These are phyloP conservation scores for Spatulosminthurus flaviceps DNA, from an alignment of 2,888 invertebrate species.

Conservation along the genomic window DNA sequence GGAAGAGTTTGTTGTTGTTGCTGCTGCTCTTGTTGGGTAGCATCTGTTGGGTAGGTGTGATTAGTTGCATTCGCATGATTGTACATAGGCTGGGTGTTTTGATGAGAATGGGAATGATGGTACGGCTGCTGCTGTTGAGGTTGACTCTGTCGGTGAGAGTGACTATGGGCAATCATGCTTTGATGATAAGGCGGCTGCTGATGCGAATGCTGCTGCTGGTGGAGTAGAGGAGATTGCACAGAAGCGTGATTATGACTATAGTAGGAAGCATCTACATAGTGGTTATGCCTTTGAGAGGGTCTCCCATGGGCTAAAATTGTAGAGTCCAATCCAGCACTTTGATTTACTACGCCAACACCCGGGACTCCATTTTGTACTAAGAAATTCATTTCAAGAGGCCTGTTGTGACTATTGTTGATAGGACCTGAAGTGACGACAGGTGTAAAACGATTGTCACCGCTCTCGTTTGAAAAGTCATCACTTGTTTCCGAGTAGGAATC, in stretches of 20 bases:
- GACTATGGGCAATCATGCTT: slow-evolving; percentile 48
- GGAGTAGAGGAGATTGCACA: slow-evolving; percentile 35
- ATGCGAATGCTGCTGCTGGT: slow-evolving; percentile 39
- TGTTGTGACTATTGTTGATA: slow-evolving; percentile 53
- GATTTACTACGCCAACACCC: slow-evolving; percentile 35
- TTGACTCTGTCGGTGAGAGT: slow-evolving; percentile 41
- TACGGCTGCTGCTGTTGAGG: slow-evolving; percentile 40
- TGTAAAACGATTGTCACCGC: slow-evolving; percentile 61
- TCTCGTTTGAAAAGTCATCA: slow-evolving; percentile 65
- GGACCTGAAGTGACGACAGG: slow-evolving; percentile 47
- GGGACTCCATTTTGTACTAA: slow-evolving; percentile 49
- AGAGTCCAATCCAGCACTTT: slow-evolving; percentile 30
- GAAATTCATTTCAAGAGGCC: slow-evolving; percentile 47
- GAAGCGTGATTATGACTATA: slow-evolving; percentile 47
- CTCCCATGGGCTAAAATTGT: slow-evolving; percentile 29
- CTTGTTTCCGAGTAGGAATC: slow-evolving; percentile 72
- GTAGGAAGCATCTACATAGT: slow-evolving; percentile 47
- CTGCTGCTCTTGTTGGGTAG: slow-evolving; percentile 35
- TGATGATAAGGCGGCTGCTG: slow-evolving; percentile 53
- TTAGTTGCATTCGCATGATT: slow-evolving; percentile 43
- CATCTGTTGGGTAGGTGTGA: slow-evolving; percentile 33
- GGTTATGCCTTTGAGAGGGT: slow-evolving; percentile 45
- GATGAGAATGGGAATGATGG: slow-evolving; percentile 42
- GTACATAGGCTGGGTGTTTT: slow-evolving; percentile 33
- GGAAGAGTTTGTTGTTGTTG: slow-evolving; percentile 36